phyloP scores from a whole-genome alignment of 2,113 vertebrate species.

The Sebastes schlegelii region DNA sequence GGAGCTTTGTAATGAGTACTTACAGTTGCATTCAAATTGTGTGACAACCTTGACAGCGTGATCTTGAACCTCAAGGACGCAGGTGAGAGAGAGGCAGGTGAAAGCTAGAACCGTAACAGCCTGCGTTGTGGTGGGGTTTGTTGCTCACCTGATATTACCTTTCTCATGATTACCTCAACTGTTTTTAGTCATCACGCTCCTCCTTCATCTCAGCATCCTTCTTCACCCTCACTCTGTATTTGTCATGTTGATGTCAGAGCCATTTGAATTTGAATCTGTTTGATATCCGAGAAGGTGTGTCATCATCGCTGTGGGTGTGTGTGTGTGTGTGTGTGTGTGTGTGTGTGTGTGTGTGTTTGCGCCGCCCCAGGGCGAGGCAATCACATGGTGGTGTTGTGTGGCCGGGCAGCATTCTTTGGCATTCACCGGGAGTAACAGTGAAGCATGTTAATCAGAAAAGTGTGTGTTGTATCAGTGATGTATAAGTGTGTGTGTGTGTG shows the following conservation, averaged over 20 bases:
- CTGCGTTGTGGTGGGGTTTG: not conserved
- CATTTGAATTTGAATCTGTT: conserved; percentile 34
- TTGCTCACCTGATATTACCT: not conserved
- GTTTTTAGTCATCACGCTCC: too few species aligned
- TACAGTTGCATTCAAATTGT: too few species aligned
- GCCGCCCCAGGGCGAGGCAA: conserved; percentile 52
- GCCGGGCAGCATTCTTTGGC: conserved; percentile 65
- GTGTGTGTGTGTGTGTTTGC: conserved; percentile 27
- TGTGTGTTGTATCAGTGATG: conserved; percentile 12
- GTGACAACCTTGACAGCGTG: not conserved
- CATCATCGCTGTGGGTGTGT: not conserved
- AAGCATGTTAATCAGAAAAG: conserved; percentile 54
- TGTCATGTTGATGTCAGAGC: conserved; percentile 31
- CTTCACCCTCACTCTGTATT: conserved; percentile 22
- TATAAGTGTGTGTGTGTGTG: not conserved
- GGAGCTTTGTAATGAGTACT: too few species aligned
- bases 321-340: conserved; percentile 26
- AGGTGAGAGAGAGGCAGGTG: conserved; percentile 44
- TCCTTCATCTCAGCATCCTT: not conserved
- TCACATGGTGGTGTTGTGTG: conserved; percentile 57
- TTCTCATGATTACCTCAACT: not conserved
- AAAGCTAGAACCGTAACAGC: not conserved
- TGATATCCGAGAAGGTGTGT: conserved; percentile 34
- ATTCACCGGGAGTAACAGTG: conserved; percentile 36
- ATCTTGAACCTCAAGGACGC: conserved; percentile 44